These are phyloP conservation scores for Capreolus pygargus DNA, from an alignment of 2,113 vertebrate species.

Conservation along the genomic window DNA sequence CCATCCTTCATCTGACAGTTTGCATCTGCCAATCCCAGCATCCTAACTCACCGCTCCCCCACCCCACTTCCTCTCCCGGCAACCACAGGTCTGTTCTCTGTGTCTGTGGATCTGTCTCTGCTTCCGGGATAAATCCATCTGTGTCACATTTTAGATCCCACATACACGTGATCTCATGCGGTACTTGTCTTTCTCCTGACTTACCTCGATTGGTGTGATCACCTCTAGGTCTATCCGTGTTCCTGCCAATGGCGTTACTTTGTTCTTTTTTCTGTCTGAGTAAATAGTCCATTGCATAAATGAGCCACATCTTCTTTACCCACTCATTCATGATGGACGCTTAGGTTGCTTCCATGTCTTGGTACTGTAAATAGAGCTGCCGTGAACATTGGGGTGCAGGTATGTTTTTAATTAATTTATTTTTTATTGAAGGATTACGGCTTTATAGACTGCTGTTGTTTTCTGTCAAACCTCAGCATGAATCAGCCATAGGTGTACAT, in stretches of 20 bases:
- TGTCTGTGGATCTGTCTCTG: background rate
- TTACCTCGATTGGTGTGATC: fast-evolving
- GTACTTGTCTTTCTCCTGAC: background rate
- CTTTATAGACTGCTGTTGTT: background rate
- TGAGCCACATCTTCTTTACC: background rate
- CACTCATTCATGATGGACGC: background rate
- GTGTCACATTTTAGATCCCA: background rate
- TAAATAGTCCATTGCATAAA: background rate
- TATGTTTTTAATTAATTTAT: background rate
- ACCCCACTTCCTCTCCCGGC: fast-evolving
- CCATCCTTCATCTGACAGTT: background rate
- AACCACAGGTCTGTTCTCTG: background rate
- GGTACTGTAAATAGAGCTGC: background rate
- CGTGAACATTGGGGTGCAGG: background rate
- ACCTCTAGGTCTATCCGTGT: fast-evolving
- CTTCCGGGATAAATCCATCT: too few relatives aligned
- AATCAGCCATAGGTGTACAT: background rate
- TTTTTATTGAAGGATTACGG: background rate
- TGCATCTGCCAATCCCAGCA: background rate
- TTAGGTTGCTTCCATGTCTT: background rate
- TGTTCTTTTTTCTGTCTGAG: background rate
- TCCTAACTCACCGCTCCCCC: background rate
- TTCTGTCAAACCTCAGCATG: background rate
- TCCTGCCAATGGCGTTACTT: background rate
- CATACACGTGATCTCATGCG: fast-evolving